These are phyloP conservation scores for Hucho hucho DNA, from an alignment of 2,113 vertebrate species.

Conservation along the genomic window DNA sequence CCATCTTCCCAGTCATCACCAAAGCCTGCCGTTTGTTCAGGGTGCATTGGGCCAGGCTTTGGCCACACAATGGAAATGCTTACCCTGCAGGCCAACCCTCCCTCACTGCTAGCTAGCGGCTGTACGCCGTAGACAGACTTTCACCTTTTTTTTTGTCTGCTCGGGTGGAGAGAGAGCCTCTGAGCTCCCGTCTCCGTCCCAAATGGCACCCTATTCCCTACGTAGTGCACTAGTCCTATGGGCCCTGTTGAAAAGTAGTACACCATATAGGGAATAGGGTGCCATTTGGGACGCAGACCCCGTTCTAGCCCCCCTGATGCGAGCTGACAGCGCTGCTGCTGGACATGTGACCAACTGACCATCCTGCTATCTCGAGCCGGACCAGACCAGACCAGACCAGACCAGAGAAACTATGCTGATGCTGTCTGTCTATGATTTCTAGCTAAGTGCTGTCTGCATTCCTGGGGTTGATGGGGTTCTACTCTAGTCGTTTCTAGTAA, in stretches of 20 bases:
- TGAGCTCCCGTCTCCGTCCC: not conserved
- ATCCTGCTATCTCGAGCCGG: not conserved
- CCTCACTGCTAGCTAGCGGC: slow-evolving; percentile 37
- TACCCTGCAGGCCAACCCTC: slow-evolving; percentile 50
- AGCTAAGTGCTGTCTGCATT: not conserved
- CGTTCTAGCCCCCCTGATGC: too few relatives aligned
- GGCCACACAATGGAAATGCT: slow-evolving; percentile 68
- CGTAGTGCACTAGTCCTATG: too few relatives aligned
- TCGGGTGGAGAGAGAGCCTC: not conserved
- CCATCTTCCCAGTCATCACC: slow-evolving; percentile 49
- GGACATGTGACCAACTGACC: not conserved
- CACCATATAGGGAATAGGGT: too few relatives aligned
- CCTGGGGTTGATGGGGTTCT: slow-evolving; percentile 6
- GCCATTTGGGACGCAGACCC: too few relatives aligned
- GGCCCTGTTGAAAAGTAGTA: too few relatives aligned
- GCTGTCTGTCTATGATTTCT: not conserved
- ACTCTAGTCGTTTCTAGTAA: not conserved
- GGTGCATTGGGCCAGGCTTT: slow-evolving; percentile 63
- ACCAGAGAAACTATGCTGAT: not conserved
- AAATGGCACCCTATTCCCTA: too few relatives aligned
- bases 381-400: not conserved
- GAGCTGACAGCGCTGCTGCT: too few relatives aligned
- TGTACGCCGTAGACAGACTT: slow-evolving; percentile 52
- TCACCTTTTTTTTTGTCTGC: slow-evolving; percentile 53
- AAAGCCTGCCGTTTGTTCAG: slow-evolving; percentile 55